Conservation (phyloP, 23 tunicate species). For the Trididemnum nubilum region DNA sequence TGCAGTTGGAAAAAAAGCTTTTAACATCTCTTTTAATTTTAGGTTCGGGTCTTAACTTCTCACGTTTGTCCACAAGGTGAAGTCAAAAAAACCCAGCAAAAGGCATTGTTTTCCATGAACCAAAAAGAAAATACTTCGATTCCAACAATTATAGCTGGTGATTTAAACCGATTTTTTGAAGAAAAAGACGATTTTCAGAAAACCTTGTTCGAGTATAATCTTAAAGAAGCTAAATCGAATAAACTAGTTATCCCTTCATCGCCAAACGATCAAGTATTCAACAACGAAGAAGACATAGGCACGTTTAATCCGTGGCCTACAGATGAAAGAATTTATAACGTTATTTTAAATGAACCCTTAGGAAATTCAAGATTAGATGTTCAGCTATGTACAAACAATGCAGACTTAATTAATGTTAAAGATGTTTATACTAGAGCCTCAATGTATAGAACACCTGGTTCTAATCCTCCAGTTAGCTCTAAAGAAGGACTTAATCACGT, state of each 20-base stretch:
- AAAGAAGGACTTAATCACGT: slow-evolving; percentile 16
- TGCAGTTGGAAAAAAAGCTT: too few species aligned
- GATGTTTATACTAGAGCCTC: slow-evolving; percentile 26
- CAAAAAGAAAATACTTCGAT: slow-evolving; percentile 4
- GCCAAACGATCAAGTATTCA: not conserved
- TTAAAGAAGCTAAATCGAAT: slow-evolving; percentile 24
- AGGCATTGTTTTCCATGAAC: slow-evolving; percentile 46
- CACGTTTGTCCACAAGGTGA: slow-evolving; percentile 59
- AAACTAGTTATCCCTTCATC: slow-evolving; percentile 20
- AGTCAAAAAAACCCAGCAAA: slow-evolving; percentile 45
- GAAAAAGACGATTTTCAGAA: slow-evolving; percentile 37
- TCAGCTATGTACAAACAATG: slow-evolving; percentile 28
- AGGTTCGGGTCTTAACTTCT: slow-evolving; percentile 50
- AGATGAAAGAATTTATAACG: slow-evolving; percentile 28
- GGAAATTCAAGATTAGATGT: slow-evolving; percentile 40
- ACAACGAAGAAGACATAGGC: slow-evolving; percentile 36
- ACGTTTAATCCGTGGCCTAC: slow-evolving; percentile 63
- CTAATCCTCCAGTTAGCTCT: not conserved
- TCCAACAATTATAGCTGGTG: slow-evolving; percentile 48
- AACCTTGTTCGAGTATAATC: not conserved
- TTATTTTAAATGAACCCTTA: slow-evolving; percentile 13
- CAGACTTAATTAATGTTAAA: not conserved
- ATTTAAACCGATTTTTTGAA: slow-evolving; percentile 50
- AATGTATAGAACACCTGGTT: slow-evolving; percentile 17
- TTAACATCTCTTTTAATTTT: too few species aligned